Evolutionary conservation across 2,888 invertebrate genomes (phyloP).

Genomic region (Muscina levida): DNA sequence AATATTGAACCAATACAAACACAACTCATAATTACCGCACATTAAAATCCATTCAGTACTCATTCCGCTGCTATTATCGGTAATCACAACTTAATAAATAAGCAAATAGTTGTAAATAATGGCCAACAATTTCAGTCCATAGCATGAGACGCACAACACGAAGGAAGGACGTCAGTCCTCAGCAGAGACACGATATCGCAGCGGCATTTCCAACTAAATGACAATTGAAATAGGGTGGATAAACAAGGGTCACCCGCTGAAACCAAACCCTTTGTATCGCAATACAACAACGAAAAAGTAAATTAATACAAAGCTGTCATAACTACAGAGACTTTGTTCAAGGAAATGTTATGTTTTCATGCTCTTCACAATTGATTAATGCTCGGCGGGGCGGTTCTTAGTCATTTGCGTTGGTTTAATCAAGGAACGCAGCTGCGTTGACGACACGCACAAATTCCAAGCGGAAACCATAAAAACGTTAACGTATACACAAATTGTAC

Average conservation of each 20-base stretch:
- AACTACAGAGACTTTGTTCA: background rate
- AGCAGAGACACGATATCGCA: background rate
- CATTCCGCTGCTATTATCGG: constrained; percentile 5
- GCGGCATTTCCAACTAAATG: background rate
- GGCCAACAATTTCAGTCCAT: background rate
- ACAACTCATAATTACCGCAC: background rate
- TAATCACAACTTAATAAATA: constrained; percentile 47
- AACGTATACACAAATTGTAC: background rate
- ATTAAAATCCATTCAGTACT: constrained; percentile 1
- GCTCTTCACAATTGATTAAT: background rate
- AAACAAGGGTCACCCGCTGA: background rate
- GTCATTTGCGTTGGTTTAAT: too few species aligned
- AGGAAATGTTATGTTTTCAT: constrained; percentile 3
- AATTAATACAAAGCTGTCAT: constrained; percentile 3
- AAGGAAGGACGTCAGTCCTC: too few species aligned
- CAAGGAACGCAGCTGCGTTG: background rate
- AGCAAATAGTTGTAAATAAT: constrained; percentile 40
- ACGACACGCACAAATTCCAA: background rate
- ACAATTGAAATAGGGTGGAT: background rate
- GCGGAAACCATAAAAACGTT: background rate
- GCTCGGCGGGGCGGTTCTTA: background rate
- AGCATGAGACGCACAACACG: too few species aligned
- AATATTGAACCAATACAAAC: too few species aligned
- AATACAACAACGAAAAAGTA: too few species aligned
- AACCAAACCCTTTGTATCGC: background rate